Evolutionary conservation across 2,888 invertebrate genomes (phyloP).

Genomic region (Ennomos erosarius): DNA sequence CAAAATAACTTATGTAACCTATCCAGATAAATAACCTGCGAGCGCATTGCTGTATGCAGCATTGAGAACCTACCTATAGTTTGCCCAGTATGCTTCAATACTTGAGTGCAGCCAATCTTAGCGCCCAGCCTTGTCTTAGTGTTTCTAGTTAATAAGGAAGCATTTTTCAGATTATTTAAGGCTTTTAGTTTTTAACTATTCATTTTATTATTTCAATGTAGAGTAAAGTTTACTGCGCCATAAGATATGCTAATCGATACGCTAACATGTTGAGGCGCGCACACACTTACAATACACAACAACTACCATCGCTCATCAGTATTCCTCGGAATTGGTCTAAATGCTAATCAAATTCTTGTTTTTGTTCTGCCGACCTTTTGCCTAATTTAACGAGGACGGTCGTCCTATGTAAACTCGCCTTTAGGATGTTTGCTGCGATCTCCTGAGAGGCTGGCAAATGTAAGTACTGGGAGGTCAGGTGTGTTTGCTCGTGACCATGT

Average conservation of each 20-base stretch:
- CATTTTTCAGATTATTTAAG: too few species aligned
- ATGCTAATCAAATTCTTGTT: constrained; percentile 62
- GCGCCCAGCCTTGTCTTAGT: too few species aligned
- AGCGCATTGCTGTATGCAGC: too few species aligned
- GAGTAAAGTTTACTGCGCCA: neutral
- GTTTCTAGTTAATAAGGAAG: too few species aligned
- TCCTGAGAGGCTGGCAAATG: constrained; percentile 45
- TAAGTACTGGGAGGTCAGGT: constrained; percentile 18
- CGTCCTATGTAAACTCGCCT: constrained; percentile 56
- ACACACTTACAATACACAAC: constrained; percentile 14
- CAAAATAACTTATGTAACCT: too few species aligned
- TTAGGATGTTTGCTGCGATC: constrained; percentile 47
- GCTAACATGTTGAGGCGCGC: neutral
- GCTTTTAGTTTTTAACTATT: too few species aligned
- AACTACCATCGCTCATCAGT: constrained; percentile 44
- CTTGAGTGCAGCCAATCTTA: too few species aligned
- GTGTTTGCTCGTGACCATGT: constrained; percentile 25
- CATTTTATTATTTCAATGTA: too few species aligned
- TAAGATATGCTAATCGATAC: constrained; percentile 8
- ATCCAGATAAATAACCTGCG: too few species aligned
- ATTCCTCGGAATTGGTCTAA: constrained; percentile 49
- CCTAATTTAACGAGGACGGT: constrained; percentile 50
- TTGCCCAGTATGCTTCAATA: too few species aligned
- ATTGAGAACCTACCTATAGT: too few species aligned
- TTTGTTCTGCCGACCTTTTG: constrained; percentile 55